Conservation (phyloP, 2,888 invertebrate genomes). For the Andrena haemorrhoa region DNA sequence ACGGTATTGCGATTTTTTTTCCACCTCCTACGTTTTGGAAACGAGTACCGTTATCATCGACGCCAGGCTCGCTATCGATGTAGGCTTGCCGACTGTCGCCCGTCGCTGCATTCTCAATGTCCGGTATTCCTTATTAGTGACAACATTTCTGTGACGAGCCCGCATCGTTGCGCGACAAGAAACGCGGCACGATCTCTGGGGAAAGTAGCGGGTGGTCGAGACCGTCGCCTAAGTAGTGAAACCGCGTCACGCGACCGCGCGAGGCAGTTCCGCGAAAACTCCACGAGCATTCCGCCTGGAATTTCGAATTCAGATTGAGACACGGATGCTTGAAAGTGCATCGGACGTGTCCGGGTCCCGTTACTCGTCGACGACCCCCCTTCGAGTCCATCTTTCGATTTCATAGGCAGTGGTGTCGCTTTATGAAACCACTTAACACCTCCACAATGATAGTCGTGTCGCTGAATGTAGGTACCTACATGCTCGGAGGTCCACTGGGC, state of each 20-base stretch:
- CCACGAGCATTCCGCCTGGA: background rate
- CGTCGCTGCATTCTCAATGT: no score
- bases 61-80: background rate
- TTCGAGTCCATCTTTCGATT: slow-evolving; percentile 22
- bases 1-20: background rate
- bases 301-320: slow-evolving; percentile 26
- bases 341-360: slow-evolving; percentile 11
- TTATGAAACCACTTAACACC: background rate
- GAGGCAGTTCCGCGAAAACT: slow-evolving; percentile 21
- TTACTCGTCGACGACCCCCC: slow-evolving; percentile 9
- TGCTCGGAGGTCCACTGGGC: background rate
- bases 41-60: background rate
- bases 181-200: background rate
- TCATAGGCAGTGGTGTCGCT: slow-evolving; percentile 3
- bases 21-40: no score
- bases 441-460: background rate
- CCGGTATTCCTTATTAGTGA: no score
- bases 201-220: slow-evolving; percentile 11
- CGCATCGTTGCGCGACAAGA: background rate
- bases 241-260: slow-evolving; percentile 18
- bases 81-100: no score
- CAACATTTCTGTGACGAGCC: background rate
- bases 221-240: background rate
- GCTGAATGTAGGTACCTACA: background rate
- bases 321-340: slow-evolving; percentile 19